These are phyloP conservation scores for Cistogaster globosa DNA, from an alignment of 2,888 invertebrate genomes.

Conservation along the genomic window DNA sequence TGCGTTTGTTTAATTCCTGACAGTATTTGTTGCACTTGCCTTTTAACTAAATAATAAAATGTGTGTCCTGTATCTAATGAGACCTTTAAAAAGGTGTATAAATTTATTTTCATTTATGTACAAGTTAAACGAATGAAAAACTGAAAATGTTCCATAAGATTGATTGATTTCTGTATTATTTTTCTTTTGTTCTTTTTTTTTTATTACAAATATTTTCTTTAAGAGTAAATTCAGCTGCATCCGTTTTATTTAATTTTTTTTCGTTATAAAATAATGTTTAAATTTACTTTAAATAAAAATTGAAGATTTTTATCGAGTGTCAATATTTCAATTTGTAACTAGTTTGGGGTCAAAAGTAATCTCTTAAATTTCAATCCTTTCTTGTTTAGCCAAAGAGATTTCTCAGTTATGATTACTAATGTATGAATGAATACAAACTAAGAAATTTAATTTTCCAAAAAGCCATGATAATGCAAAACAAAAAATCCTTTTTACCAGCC, in stretches of 20 bases:
- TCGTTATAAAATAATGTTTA: constrained; percentile 2
- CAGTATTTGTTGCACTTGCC: constrained; percentile 46
- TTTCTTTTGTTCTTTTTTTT: neutral
- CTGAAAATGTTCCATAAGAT: constrained; percentile 47
- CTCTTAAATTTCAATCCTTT: constrained; percentile 48
- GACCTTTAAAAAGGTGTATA: constrained; percentile 59
- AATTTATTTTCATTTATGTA: neutral
- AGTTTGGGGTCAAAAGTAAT: constrained; percentile 40
- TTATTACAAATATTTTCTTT: neutral
- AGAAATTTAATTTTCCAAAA: constrained; percentile 72
- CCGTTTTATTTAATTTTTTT: constrained; percentile 22
- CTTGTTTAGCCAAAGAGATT: constrained; percentile 34
- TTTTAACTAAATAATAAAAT: constrained; percentile 36
- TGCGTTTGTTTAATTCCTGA: constrained; percentile 39
- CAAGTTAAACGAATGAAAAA: constrained; percentile 19
- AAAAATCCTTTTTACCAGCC: constrained; percentile 33
- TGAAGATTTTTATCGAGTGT: constrained; percentile 1
- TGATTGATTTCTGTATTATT: constrained; percentile 60
- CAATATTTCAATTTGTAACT: constrained; percentile 28
- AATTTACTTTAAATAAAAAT: constrained; percentile 17
- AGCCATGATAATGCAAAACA: constrained; percentile 45
- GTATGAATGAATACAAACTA: constrained; percentile 39
- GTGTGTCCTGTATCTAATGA: constrained; percentile 68
- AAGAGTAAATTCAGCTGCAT: constrained; percentile 45
- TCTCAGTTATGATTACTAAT: constrained; percentile 44